phyloP scores from a whole-genome alignment of 2,113 vertebrate genomes.

The Anolis sagrei region DNA sequence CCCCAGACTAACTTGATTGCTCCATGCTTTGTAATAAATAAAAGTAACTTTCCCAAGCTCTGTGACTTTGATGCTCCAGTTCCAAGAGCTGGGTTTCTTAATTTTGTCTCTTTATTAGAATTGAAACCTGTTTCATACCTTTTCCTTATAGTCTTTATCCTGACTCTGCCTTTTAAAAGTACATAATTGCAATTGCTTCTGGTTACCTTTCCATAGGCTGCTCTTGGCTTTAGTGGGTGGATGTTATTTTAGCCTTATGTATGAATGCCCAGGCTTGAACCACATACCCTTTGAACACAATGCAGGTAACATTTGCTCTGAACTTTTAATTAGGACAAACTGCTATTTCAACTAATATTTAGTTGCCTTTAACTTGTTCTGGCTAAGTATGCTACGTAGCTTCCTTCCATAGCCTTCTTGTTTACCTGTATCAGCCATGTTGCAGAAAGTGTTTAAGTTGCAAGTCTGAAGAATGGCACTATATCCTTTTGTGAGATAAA shows the following conservation, averaged over 20 bases:
- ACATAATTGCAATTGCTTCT: background rate
- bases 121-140: too few relatives aligned
- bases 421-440: background rate
- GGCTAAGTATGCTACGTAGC: background rate
- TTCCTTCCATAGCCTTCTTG: background rate
- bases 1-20: too few relatives aligned
- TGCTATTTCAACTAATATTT: background rate
- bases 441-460: background rate
- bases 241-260: background rate
- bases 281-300: background rate
- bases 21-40: too few relatives aligned
- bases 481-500: conserved; percentile 11
- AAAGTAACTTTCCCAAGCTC: too few relatives aligned
- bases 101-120: background rate
- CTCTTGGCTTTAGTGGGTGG: background rate
- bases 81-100: background rate
- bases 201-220: too few relatives aligned
- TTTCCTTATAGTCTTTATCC: too few relatives aligned
- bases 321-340: background rate
- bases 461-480: background rate
- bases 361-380: background rate
- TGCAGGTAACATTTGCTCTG: background rate
- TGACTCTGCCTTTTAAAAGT: background rate
- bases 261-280: background rate
- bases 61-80: background rate